These are phyloP conservation scores for Epinotia demarniana DNA, from an alignment of 2,888 invertebrate genomes.

Conservation along the genomic window DNA sequence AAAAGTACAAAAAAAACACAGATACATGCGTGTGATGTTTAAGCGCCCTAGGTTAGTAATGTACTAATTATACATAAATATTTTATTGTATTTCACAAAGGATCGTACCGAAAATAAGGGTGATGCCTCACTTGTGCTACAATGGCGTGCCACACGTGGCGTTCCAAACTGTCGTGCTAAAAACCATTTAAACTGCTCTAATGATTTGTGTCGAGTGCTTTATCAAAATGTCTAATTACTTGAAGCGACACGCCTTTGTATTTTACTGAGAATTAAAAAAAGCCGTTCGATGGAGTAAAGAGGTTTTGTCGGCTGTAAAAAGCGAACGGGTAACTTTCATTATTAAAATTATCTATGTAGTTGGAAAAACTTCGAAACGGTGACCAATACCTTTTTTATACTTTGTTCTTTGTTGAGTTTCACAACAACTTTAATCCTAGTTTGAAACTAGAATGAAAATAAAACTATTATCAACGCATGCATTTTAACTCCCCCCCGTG, in stretches of 20 bases:
- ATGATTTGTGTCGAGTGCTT: conserved; percentile 42
- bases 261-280: conserved; percentile 23
- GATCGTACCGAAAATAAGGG: conserved; percentile 9
- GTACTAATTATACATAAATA: no score
- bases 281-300: background rate
- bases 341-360: background rate
- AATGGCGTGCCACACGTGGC: conserved; percentile 39
- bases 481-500: no score
- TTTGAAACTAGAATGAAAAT: no score
- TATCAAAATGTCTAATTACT: conserved; percentile 45
- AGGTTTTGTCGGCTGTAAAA: background rate
- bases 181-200: conserved; percentile 42
- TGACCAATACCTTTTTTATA: no score
- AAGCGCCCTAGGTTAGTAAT: no score
- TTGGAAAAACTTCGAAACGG: background rate
- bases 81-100: background rate
- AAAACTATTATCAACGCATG: no score
- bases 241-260: conserved; percentile 36
- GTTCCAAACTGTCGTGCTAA: conserved; percentile 30
- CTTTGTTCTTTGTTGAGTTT: no score
- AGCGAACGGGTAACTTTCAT: background rate
- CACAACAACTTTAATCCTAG: no score
- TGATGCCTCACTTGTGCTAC: conserved; percentile 19
- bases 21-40: no score
- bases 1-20: no score